A percentile compares a stretch with the other conserved stretches of the same genome.
phyloP scores from a whole-genome alignment of 1,140 invertebrate genomes.

The Ladona fulva region DNA sequence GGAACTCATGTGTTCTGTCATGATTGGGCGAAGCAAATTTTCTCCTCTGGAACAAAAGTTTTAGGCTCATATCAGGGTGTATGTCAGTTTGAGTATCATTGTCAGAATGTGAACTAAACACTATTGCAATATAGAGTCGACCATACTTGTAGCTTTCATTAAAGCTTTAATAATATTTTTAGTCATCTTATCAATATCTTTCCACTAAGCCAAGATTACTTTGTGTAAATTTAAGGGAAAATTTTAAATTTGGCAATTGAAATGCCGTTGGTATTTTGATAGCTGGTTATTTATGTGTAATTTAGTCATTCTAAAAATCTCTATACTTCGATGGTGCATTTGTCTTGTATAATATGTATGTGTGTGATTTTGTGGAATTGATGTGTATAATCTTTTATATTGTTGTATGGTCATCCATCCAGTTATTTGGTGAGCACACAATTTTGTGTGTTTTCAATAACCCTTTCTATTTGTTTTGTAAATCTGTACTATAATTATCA shows the following conservation, averaged over 20 bases:
- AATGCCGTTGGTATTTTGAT: background rate
- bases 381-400: background rate
- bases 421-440: background rate
- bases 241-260: background rate
- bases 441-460: background rate
- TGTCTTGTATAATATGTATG: background rate
- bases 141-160: background rate
- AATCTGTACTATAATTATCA: background rate
- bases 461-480: conserved; percentile 1
- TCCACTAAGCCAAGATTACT: too few species aligned
- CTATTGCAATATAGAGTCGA: background rate
- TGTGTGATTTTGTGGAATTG: conserved; percentile 1
- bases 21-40: conserved; percentile 20
- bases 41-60: background rate
- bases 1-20: conserved; percentile 44
- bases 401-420: background rate
- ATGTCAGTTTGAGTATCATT: too few species aligned
- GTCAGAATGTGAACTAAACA: background rate
- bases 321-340: background rate
- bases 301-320: background rate
- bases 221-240: background rate
- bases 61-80: too few species aligned
- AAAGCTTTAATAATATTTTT: conserved; percentile 6
- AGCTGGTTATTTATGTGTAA: background rate
- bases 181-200: background rate